Evolutionary conservation across 1,140 invertebrate species (phyloP), one percentile per base, ranked within the genome.

Genomic region (Tetramorium alpestre): DNA sequence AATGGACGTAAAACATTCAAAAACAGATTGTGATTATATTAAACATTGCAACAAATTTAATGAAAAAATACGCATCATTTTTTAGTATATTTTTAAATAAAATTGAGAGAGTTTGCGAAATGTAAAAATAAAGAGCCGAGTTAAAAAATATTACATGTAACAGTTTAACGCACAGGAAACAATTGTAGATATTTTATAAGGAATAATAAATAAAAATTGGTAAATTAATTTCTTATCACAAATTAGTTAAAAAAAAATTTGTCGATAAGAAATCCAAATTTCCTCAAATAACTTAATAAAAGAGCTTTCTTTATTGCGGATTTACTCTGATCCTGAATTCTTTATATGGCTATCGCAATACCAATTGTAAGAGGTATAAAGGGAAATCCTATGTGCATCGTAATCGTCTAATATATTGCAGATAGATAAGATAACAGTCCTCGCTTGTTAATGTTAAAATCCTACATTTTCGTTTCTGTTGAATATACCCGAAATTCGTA

Each of bases 391-490:
- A 22, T 16, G 11, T 47, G 25, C 41, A 33, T 69, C 33, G 10
- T 70, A 82, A 80, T 67, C 44, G 65, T 28, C 16, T 70, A 56
- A 72, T 82, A 72, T 60, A 60, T 82, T 73, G 41, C 33, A 28
- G n/a, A 25, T 49, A 67, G 47, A 67, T 47, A 22, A 22, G 28
- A 25, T 41, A 44, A 78, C 60, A 70, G 67, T 67, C 38, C 22
- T 72, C 33, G 65, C 51, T 82, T 51, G 33, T 73, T 65, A 85
- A 84, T 54, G 56, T 70, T 62, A 75, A 85, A 88, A 51, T 85
- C 87, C 72, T 44, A 73, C 49, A 80, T 54, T 78, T 33, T 86
- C 49, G 56, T 86, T 85, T 84, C 25, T 22, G 33, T 28, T 69
- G 41, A 16, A 33, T 60, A 70, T 54, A 25, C 11, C 58, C 62